Base-by-base conservation (phyloP, 2,113 vertebrate genomes). In the Caranx ignobilis region DNA sequence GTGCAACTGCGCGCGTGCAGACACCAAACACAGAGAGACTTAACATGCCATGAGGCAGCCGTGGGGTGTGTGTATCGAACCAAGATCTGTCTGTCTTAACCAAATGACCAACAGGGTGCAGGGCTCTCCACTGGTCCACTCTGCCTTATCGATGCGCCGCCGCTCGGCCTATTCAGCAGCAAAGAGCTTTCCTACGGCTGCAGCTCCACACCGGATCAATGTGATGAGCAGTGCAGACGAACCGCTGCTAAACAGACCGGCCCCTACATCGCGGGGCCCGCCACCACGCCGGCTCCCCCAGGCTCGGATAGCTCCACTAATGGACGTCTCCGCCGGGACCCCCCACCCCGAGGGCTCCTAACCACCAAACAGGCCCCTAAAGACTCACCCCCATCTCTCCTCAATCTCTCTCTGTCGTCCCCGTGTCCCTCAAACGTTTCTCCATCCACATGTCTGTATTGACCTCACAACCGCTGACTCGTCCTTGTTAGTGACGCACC, bases 221-320 rank as follows among this genome's bases (percentile, higher is more conserved):
- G 85, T 77, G 84, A 88, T 79, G 89, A 92, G 90, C 91, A 92
- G 72, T 88, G 82, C 79, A 64, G 92, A 85, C 88, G 71, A 85
- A 91, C 90, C 64, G 79, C 93, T 89, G 92, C 85, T 93, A 90
- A 93, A 92, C 87, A 89, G 87, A 89, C 85, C 1, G 70, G 86
- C 83, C 86, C 88, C 90, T 67, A 85, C 86, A 83, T 83, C 15
- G 79, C 78, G 60, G 60, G 81, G 79, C 74, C 82, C 72, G 11
- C 69, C 72, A 80, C 82, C 39, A 39, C 10, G 65, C 75, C 39
- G 78, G 76, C 88, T 85, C 87, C 88, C 89, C 81, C 57, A 69
- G 90, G 87, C 81, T 89, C n/a, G 39, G 89, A 93, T 93, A 89
- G 91, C 91, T 92, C 84, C 81, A 45, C 93, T 94, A 93, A 94